Percentiles rank a stretch among this genome's conserved stretches.
These are phyloP conservation scores for Cynaeus angustus DNA, from an alignment of 2,888 invertebrate species.

Conservation along the genomic window DNA sequence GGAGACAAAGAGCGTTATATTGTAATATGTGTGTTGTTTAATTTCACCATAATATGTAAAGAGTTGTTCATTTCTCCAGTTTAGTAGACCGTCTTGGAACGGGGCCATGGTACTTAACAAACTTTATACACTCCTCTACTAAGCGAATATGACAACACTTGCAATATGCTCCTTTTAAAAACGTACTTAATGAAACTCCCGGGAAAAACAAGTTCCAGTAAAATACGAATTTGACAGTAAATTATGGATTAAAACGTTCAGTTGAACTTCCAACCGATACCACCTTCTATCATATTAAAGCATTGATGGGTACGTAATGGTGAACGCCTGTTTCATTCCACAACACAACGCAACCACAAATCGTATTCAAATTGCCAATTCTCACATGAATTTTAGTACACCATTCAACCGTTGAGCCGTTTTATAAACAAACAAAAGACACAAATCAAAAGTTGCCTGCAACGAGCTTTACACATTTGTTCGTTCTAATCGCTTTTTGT, in stretches of 20 bases:
- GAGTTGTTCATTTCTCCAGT: conserved; percentile 41
- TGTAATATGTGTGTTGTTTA: conserved; percentile 48
- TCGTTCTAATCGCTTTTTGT: conserved; percentile 5
- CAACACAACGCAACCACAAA: conserved; percentile 40
- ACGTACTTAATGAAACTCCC: conserved; percentile 30
- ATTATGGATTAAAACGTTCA: conserved; percentile 36
- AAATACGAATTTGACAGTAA: conserved; percentile 18
- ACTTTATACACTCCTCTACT: conserved; percentile 33
- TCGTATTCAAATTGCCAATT: conserved; percentile 42
- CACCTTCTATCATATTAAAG: conserved; percentile 36
- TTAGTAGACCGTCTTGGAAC: conserved; percentile 38
- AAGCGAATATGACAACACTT: conserved; percentile 33
- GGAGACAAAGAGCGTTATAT: conserved; percentile 36
- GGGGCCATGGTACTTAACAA: conserved; percentile 32
- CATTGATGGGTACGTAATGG: conserved; percentile 36
- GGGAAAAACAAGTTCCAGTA: conserved; percentile 9
- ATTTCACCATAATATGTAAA: conserved; percentile 43
- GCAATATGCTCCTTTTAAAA: conserved; percentile 30
- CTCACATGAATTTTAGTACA: conserved; percentile 41
- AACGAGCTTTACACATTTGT: conserved; percentile 17
- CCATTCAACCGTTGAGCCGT: conserved; percentile 25
- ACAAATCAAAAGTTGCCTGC: conserved; percentile 26
- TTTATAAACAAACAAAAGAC: conserved; percentile 35
- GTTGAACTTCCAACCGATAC: conserved; percentile 20
- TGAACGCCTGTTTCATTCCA: conserved; percentile 36